Conservation (phyloP, 1,140 invertebrate species). For the Drosophila ogumai region DNA sequence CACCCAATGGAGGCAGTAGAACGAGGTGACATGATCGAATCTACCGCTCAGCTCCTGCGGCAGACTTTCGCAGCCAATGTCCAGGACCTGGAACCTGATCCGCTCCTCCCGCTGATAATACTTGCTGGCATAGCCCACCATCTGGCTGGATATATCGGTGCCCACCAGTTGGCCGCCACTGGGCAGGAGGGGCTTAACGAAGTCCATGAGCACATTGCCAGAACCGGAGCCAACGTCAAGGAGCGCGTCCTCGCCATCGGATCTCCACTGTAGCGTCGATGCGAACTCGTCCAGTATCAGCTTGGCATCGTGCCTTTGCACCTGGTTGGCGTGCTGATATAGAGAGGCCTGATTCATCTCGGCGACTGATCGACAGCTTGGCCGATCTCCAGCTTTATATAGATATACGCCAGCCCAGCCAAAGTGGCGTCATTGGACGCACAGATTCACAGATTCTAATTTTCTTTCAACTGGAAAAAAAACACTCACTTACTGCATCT, state of each 20-base stretch:
- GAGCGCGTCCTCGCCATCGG: slow-evolving; percentile 86
- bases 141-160: slow-evolving; percentile 89
- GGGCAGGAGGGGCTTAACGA: slow-evolving; percentile 89
- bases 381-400: slow-evolving; percentile 60
- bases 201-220: slow-evolving; percentile 89
- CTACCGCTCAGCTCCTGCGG: slow-evolving; percentile 71
- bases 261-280: slow-evolving; percentile 87
- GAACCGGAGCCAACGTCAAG: slow-evolving; percentile 93
- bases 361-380: slow-evolving; percentile 43
- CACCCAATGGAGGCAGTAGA: slow-evolving; percentile 94
- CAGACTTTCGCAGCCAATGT: slow-evolving; percentile 87
- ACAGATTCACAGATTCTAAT: slow-evolving; percentile 12
- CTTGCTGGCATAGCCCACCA: slow-evolving; percentile 89
- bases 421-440: slow-evolving; percentile 24
- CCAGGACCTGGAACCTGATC: slow-evolving; percentile 88
- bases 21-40: slow-evolving; percentile 91
- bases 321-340: slow-evolving; percentile 86
- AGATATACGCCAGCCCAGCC: slow-evolving; percentile 22
- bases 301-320: slow-evolving; percentile 89
- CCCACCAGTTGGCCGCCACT: slow-evolving; percentile 86
- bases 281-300: slow-evolving; percentile 89
- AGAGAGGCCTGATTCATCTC: slow-evolving; percentile 79
- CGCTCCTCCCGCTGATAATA: slow-evolving; percentile 80
- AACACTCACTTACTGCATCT: neutral
- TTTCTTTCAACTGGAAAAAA: neutral